Conservation (phyloP, 2,888 invertebrate species). For the Altica lythri region DNA sequence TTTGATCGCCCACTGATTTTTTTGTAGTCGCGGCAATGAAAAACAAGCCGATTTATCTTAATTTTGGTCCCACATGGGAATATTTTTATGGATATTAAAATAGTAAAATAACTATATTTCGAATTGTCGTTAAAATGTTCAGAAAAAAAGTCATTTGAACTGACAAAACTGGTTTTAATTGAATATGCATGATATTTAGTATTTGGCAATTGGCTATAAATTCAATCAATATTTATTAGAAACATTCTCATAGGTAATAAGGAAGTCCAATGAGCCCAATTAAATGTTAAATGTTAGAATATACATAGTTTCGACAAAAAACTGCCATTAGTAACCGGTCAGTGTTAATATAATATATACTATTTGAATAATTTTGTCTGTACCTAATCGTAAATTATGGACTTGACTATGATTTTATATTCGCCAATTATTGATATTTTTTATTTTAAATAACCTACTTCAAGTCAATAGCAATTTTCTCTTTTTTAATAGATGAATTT, state of each 20-base stretch:
- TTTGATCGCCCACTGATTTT: not conserved
- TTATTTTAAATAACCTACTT: too few species aligned
- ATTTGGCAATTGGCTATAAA: conserved; percentile 24
- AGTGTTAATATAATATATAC: too few species aligned
- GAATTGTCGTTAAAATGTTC: conserved; percentile 6
- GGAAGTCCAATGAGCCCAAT: conserved; percentile 26
- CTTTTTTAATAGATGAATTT: too few species aligned
- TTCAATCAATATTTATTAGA: conserved; percentile 26
- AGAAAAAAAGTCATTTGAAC: conserved; percentile 16
- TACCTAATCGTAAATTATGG: too few species aligned
- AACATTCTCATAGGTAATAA: conserved; percentile 23
- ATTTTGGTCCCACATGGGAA: conserved; percentile 6
- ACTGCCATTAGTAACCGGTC: conserved; percentile 2
- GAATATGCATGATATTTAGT: conserved; percentile 29
- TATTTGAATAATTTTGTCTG: conserved; percentile 3
- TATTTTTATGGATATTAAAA: conserved; percentile 14
- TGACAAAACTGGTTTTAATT: conserved; percentile 23
- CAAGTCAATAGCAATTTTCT: not conserved
- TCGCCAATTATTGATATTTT: conserved; percentile 7
- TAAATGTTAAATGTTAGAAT: conserved; percentile 3
- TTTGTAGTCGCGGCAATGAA: conserved; percentile 1
- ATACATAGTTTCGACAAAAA: not conserved
- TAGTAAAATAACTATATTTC: conserved; percentile 7
- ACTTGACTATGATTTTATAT: not conserved
- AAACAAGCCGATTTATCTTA: not conserved